Conservation (phyloP, 1,140 invertebrate genomes). For the Aleiodes sp. region DNA sequence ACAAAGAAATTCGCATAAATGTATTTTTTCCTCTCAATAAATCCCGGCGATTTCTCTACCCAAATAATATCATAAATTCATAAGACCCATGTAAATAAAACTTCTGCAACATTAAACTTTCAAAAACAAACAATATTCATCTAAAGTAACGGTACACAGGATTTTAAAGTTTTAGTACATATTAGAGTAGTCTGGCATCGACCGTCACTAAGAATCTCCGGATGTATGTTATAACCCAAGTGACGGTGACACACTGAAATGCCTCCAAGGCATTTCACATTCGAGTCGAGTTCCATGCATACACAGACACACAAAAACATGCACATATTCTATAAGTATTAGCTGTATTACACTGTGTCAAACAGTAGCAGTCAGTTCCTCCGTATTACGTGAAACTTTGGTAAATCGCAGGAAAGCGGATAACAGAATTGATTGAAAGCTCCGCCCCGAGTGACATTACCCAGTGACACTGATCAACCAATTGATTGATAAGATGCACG, state of each 20-base stretch:
- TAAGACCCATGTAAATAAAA: not conserved
- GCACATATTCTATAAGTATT: too few relatives aligned
- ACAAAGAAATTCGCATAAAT: too few relatives aligned
- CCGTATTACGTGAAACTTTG: too few relatives aligned
- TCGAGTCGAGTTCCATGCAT: too few relatives aligned
- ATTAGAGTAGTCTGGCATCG: conserved; percentile 1
- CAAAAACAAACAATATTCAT: not conserved
- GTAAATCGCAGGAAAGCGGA: not conserved
- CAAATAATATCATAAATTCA: not conserved
- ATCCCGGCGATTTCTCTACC: too few relatives aligned
- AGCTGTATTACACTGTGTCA: too few relatives aligned
- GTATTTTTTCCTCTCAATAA: too few relatives aligned
- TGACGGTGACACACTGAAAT: not conserved
- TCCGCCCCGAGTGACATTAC: too few relatives aligned
- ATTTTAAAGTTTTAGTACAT: not conserved
- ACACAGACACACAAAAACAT: too few relatives aligned
- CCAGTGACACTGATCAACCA: not conserved
- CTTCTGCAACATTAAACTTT: not conserved
- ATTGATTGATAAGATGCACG: not conserved
- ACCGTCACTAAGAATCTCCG: not conserved
- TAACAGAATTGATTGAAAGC: too few relatives aligned
- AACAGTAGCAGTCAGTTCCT: too few relatives aligned
- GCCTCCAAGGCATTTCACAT: not conserved
- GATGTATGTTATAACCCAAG: not conserved
- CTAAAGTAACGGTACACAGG: not conserved